phyloP scores from a whole-genome alignment of 2,888 invertebrate genomes.

The Allophyes oxyacanthae region DNA sequence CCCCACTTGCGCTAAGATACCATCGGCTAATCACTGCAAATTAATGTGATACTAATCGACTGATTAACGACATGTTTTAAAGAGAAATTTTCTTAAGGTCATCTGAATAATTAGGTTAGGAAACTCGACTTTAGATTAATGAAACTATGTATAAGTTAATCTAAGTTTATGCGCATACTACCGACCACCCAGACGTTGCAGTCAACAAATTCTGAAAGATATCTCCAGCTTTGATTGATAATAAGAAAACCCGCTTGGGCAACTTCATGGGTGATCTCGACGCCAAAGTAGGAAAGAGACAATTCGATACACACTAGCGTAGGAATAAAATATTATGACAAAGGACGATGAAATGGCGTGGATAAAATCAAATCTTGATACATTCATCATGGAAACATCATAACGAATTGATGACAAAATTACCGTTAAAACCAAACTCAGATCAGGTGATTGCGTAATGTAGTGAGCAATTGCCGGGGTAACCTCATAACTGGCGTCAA shows the following conservation, averaged over 20 bases:
- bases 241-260: slow-evolving; percentile 10
- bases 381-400: too few relatives aligned
- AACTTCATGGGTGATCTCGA: slow-evolving; percentile 7
- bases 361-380: too few relatives aligned
- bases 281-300: slow-evolving; percentile 7
- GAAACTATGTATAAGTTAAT: background rate
- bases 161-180: slow-evolving; percentile 5
- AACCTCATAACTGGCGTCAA: too few relatives aligned
- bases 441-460: too few relatives aligned
- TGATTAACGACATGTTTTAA: slow-evolving; percentile 45
- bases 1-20: slow-evolving; percentile 67
- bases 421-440: too few relatives aligned
- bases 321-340: background rate
- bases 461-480: too few relatives aligned
- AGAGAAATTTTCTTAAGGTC: slow-evolving; percentile 36
- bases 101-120: slow-evolving; percentile 30
- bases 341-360: too few relatives aligned
- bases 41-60: slow-evolving; percentile 64
- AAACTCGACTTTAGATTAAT: slow-evolving; percentile 1
- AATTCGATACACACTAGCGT: background rate
- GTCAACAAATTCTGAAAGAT: slow-evolving; percentile 19
- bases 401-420: too few relatives aligned
- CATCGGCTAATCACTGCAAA: slow-evolving; percentile 73
- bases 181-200: slow-evolving; percentile 16
- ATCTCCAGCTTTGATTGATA: slow-evolving; percentile 12